Base-by-base conservation (phyloP, 1,140 invertebrate genomes). In the Fopius arisanus region DNA sequence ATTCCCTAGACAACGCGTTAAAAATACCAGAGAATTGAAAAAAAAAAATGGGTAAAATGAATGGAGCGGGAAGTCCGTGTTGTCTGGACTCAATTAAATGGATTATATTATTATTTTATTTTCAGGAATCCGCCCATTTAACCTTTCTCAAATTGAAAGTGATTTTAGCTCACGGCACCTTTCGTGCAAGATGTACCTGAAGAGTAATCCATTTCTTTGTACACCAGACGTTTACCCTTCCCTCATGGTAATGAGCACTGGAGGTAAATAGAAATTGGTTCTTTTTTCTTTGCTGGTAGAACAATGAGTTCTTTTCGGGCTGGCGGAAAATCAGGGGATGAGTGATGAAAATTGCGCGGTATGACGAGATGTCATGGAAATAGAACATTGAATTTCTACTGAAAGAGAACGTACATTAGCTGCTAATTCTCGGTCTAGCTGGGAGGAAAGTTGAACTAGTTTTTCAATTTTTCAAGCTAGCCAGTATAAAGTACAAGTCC, bases 401-500 rank as follows among this genome's bases (percentile, higher is more conserved):
- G 33, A 28, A 26, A 41, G 23, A 70, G 31, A 59, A 23, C 31
- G 70, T 65, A 40, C 14, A 37, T 67, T 33, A 2, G 33, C 9
- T 37, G 33, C 33, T 7, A 37, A 3, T 37, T 12, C 33, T 37
- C 33, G n/a, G 33, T 37, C 33, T 37, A 7, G 9, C 33, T 12
- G 7, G 33, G 1, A 37, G 33, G 33, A 37, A 86, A 81, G 83
- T 83, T 80, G 86, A 88, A 88, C 87, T 86, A 87, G 86, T 88
- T 88, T 82, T 74, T 75, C 72, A 68, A 87, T 87, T 85, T 86
- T 87, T 86, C 84, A 79, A 54, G 54, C 67, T 65, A 41, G 66
- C 48, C 66, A 81, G 80, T 88, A 88, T 88, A 88, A 88, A 88
- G 83, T 84, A 86, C 86, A 87, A 84, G 87, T 87, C 86, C 84